These are phyloP conservation scores for Puma concolor DNA, from an alignment of 2,113 vertebrate species.

Conservation along the genomic window DNA sequence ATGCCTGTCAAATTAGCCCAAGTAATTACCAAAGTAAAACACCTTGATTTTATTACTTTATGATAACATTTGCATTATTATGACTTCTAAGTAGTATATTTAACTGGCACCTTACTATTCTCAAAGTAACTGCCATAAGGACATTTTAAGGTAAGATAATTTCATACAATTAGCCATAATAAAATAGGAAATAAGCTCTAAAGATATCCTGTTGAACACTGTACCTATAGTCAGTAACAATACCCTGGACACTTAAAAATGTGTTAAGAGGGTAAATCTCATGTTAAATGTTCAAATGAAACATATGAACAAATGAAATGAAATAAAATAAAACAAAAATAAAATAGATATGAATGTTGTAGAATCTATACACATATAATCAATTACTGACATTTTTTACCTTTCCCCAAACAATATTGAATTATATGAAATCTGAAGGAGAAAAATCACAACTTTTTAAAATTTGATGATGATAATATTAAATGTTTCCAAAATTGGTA, in stretches of 20 bases:
- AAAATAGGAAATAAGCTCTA: background rate
- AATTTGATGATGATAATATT: background rate
- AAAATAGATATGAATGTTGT: background rate
- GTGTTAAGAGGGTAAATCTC: background rate
- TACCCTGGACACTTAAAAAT: background rate
- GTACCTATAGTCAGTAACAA: background rate
- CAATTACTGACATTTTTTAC: background rate
- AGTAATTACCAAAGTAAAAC: background rate
- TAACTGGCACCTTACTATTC: background rate
- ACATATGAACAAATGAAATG: background rate
- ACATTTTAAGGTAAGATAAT: constrained; percentile 20
- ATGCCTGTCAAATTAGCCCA: background rate
- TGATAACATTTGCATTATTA: constrained; percentile 40
- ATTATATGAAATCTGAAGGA: background rate
- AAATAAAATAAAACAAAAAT: background rate
- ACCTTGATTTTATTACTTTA: background rate
- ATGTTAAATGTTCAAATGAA: background rate
- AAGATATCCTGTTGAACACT: background rate
- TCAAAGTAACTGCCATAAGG: background rate
- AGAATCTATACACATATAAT: background rate
- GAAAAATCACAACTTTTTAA: background rate
- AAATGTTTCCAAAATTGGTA: background rate
- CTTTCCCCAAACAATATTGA: background rate
- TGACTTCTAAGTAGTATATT: background rate
- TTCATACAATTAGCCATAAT: background rate